phyloP scores from a whole-genome alignment of 2,113 vertebrate species.

The Eupsittula cactorum region DNA sequence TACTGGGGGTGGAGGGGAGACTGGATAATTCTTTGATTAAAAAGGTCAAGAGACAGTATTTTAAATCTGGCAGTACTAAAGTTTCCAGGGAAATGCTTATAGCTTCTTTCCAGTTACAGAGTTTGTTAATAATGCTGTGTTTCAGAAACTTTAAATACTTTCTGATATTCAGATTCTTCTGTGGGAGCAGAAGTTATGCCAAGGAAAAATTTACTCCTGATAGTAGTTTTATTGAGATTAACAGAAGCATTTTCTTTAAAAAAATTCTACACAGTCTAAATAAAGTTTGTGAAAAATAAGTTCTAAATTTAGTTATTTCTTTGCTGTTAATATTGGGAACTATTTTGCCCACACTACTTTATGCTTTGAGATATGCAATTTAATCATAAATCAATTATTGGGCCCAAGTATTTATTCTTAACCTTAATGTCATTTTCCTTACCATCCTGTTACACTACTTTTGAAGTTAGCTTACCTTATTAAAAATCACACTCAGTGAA shows the following conservation, averaged over 20 bases:
- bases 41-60: background rate
- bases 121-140: background rate
- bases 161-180: background rate
- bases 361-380: background rate
- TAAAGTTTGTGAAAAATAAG: background rate
- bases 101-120: background rate
- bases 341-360: background rate
- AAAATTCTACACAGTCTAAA: background rate
- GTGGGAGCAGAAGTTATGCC: background rate
- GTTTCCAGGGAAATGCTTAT: background rate
- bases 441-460: background rate
- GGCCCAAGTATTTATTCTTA: background rate
- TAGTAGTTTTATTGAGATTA: background rate
- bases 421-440: background rate
- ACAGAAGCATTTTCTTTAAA: background rate
- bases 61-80: background rate
- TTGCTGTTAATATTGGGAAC: background rate
- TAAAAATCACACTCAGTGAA: background rate
- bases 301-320: background rate
- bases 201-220: background rate
- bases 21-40: background rate
- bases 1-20: accelerated
- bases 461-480: background rate
- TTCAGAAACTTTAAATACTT: background rate
- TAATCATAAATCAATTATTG: background rate